Evolutionary conservation across 1,140 invertebrate species (phyloP).

Genomic region (Contarinia nasturtii): DNA sequence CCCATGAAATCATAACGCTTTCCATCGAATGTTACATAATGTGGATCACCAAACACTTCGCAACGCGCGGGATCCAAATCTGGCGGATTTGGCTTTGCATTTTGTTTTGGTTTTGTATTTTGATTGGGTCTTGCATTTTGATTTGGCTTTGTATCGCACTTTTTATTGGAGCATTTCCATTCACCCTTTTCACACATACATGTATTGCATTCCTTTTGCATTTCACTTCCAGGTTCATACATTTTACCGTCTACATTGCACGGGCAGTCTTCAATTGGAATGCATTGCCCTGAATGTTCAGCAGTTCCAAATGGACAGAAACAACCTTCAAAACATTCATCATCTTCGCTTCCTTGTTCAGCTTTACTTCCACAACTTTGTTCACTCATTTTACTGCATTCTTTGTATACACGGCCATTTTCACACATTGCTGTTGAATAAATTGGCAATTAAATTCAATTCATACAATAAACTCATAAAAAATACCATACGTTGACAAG

Average conservation of each 20-base stretch:
- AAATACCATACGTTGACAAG: no score
- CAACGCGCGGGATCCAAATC: conserved; percentile 54
- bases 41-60: conserved; percentile 67
- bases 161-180: conserved; percentile 62
- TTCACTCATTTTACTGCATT: conserved; percentile 35
- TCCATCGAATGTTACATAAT: conserved; percentile 80
- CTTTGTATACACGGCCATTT: conserved; percentile 38
- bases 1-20: conserved; percentile 74
- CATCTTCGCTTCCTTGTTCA: conserved; percentile 49
- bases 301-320: no score
- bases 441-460: no score
- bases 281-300: no score
- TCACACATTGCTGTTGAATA: conserved; percentile 21
- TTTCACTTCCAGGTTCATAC: conserved; percentile 8
- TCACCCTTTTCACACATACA: conserved; percentile 37
- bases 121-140: no score
- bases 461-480: no score
- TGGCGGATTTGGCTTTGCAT: conserved; percentile 41
- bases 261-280: no score
- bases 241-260: no score
- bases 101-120: no score
- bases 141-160: no score
- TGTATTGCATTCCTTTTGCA: conserved; percentile 60
- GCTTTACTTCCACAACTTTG: conserved; percentile 31
- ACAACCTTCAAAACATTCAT: conserved; percentile 11